Conservation (phyloP, 2,113 vertebrate species). For the Callopanchax toddi region DNA sequence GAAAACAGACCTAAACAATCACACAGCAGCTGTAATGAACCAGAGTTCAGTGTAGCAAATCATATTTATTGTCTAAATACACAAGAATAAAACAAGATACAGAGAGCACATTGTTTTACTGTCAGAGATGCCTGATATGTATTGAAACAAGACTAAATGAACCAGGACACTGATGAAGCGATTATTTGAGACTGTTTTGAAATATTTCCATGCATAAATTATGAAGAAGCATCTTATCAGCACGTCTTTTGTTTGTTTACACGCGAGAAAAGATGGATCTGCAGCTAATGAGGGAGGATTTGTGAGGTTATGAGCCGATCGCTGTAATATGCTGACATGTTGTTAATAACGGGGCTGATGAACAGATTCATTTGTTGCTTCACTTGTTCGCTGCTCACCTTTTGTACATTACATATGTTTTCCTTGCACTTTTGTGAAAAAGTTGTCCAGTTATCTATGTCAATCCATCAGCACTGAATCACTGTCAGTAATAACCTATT, state of each 20-base stretch:
- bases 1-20: slow-evolving; percentile 29
- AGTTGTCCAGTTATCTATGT: too few species aligned
- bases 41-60: slow-evolving; percentile 21
- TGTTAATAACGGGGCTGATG: neutral
- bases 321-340: neutral
- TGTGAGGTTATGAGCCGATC: neutral
- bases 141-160: slow-evolving; percentile 1
- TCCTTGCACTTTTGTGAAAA: too few species aligned
- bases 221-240: neutral
- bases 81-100: slow-evolving; percentile 19
- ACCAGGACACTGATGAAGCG: neutral
- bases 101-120: neutral
- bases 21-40: slow-evolving; percentile 1
- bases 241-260: neutral
- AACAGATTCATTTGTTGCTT: too few species aligned
- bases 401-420: too few species aligned
- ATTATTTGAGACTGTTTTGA: neutral
- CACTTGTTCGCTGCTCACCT: too few species aligned
- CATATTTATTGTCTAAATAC: slow-evolving; percentile 41
- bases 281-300: neutral
- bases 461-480: too few species aligned
- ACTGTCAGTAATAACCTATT: too few species aligned
- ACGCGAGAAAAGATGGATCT: neutral
- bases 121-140: neutral
- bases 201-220: neutral